phyloP scores from a whole-genome alignment of 2,888 invertebrate genomes.

The Tribolium freemani region DNA sequence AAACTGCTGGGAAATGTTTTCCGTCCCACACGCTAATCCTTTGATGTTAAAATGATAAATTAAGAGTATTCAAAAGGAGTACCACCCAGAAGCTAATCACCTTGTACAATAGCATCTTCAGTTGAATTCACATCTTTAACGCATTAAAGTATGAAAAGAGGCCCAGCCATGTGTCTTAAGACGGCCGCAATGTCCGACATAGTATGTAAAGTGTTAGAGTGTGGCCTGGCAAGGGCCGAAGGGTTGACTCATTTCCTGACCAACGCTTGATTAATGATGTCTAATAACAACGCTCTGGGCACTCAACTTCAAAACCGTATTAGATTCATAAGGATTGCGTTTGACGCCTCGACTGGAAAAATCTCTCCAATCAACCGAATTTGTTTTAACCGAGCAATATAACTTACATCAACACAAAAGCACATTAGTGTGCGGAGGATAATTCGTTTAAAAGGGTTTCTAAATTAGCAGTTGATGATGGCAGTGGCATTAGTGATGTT shows the following conservation, averaged over 20 bases:
- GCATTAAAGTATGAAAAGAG: slow-evolving; percentile 60
- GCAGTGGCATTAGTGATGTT: slow-evolving; percentile 65
- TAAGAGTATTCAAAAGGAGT: slow-evolving; percentile 19
- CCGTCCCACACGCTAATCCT: neutral
- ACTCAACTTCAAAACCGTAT: slow-evolving; percentile 55
- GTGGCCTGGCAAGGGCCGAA: slow-evolving; percentile 65
- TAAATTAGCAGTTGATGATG: slow-evolving; percentile 69
- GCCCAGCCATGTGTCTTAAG: slow-evolving; percentile 61
- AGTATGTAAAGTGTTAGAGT: slow-evolving; percentile 63
- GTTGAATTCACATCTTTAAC: slow-evolving; percentile 56
- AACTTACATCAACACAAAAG: slow-evolving; percentile 65
- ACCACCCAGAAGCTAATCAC: slow-evolving; percentile 57
- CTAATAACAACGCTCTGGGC: slow-evolving; percentile 66
- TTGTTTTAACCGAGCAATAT: slow-evolving; percentile 54
- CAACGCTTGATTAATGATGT: slow-evolving; percentile 69
- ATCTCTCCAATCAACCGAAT: slow-evolving; percentile 14
- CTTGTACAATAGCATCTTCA: slow-evolving; percentile 47
- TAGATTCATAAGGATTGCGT: slow-evolving; percentile 62
- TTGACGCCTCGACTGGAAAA: slow-evolving; percentile 56
- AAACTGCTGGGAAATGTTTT: neutral
- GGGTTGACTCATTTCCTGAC: slow-evolving; percentile 70
- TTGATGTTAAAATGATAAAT: slow-evolving; percentile 31
- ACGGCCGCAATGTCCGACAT: slow-evolving; percentile 60
- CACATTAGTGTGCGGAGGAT: slow-evolving; percentile 67
- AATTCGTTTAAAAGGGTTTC: slow-evolving; percentile 69